Evolutionary conservation across 2,888 invertebrate genomes (phyloP).

Genomic region (Agapetus fuscipes): DNA sequence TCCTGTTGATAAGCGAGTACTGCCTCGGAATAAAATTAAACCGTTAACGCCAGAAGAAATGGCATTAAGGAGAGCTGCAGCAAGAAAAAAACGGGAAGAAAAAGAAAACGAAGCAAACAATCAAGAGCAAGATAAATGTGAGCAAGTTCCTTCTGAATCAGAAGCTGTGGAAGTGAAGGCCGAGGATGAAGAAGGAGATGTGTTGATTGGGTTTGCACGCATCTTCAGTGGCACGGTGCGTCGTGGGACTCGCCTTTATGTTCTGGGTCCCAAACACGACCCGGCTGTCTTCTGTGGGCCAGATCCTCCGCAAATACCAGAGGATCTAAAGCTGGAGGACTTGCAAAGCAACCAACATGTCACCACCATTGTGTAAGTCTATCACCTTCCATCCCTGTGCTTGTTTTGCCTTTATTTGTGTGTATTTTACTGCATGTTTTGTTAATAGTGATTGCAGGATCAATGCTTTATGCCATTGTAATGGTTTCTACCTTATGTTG

Average conservation of each 20-base stretch:
- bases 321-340: conserved; percentile 47
- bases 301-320: conserved; percentile 33
- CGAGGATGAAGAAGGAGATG: conserved; percentile 37
- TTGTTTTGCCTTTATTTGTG: not conserved
- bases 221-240: conserved; percentile 81
- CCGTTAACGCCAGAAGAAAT: conserved; percentile 68
- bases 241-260: conserved; percentile 68
- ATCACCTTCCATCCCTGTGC: not conserved
- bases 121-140: conserved; percentile 23
- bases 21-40: conserved; percentile 75
- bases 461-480: too few species aligned
- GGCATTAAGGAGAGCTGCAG: conserved; percentile 54
- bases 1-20: conserved; percentile 59
- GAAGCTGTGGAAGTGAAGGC: conserved; percentile 26
- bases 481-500: too few species aligned
- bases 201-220: conserved; percentile 85
- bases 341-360: conserved; percentile 54
- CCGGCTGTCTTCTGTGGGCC: conserved; percentile 50
- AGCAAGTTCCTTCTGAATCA: conserved; percentile 19
- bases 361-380: conserved; percentile 46
- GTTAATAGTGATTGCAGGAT: too few species aligned
- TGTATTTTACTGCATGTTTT: too few species aligned
- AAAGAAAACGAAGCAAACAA: conserved; percentile 29
- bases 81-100: conserved; percentile 55
- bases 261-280: conserved; percentile 82